These are phyloP conservation scores for Tyto alba DNA, from an alignment of 2,113 vertebrate species.

Conservation along the genomic window DNA sequence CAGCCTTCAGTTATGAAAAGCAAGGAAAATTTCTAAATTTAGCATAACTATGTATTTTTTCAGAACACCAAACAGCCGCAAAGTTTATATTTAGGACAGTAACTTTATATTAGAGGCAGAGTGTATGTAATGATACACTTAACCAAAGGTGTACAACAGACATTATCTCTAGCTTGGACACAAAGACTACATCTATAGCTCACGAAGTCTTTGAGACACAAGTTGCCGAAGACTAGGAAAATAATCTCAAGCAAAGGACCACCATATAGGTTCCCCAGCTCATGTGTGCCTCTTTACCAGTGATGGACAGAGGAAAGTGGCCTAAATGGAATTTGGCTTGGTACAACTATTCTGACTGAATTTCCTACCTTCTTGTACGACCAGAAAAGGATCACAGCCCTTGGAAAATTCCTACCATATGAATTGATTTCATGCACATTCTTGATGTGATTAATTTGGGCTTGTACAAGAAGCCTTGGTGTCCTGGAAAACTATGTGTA, in stretches of 20 bases:
- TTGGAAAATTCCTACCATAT: background rate
- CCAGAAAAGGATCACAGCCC: background rate
- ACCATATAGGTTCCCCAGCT: background rate
- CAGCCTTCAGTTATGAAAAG: background rate
- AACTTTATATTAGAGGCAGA: background rate
- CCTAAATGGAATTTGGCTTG: background rate
- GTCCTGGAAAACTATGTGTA: background rate
- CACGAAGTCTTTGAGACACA: background rate
- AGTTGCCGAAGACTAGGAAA: background rate
- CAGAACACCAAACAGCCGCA: background rate
- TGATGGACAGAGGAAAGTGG: background rate
- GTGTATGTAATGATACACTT: background rate
- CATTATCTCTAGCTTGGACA: background rate
- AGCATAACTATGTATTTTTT: background rate
- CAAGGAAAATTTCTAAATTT: background rate
- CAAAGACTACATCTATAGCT: background rate
- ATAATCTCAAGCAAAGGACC: background rate
- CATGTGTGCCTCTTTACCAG: background rate
- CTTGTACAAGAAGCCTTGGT: background rate
- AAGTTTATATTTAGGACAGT: background rate
- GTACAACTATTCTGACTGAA: background rate
- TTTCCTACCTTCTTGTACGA: background rate
- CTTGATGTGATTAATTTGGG: background rate
- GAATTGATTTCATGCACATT: background rate
- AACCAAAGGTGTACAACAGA: background rate